phyloP scores from a whole-genome alignment of 2,888 invertebrate species.

The Ceriagrion tenellum region DNA sequence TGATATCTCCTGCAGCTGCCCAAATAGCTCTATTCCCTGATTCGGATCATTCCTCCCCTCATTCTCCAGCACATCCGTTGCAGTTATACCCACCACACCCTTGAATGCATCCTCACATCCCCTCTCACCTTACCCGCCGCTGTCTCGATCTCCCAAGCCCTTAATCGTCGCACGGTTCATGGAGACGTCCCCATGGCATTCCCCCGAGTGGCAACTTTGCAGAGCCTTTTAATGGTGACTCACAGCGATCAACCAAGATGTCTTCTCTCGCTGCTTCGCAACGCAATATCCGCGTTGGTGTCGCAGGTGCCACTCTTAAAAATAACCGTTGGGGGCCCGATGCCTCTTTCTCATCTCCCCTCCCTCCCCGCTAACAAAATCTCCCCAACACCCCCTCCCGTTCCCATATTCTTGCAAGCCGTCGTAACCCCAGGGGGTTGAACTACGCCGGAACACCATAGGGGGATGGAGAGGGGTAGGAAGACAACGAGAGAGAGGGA shows the following conservation, averaged over 20 bases:
- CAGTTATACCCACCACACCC: neutral
- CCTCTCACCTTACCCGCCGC: neutral
- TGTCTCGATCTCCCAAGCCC: neutral
- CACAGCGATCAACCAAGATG: neutral
- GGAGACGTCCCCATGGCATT: neutral
- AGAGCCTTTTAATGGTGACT: neutral
- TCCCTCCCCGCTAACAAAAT: neutral
- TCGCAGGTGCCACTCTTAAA: slow-evolving; percentile 36
- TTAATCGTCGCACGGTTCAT: neutral
- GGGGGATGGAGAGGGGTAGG: neutral
- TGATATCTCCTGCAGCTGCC: neutral
- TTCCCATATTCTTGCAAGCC: neutral
- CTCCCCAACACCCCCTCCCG: neutral
- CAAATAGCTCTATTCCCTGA: neutral
- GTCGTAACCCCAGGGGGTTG: neutral
- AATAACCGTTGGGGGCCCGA: neutral
- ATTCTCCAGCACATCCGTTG: neutral
- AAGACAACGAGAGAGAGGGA: neutral
- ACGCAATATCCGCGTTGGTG: slow-evolving; percentile 7
- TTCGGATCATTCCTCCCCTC: neutral
- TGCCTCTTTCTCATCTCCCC: neutral
- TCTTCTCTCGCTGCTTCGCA: neutral
- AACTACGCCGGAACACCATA: neutral
- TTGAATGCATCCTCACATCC: neutral
- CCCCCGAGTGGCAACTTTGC: neutral